phyloP scores from a whole-genome alignment of 2,888 invertebrate species.

The Ornithoptera alexandrae region DNA sequence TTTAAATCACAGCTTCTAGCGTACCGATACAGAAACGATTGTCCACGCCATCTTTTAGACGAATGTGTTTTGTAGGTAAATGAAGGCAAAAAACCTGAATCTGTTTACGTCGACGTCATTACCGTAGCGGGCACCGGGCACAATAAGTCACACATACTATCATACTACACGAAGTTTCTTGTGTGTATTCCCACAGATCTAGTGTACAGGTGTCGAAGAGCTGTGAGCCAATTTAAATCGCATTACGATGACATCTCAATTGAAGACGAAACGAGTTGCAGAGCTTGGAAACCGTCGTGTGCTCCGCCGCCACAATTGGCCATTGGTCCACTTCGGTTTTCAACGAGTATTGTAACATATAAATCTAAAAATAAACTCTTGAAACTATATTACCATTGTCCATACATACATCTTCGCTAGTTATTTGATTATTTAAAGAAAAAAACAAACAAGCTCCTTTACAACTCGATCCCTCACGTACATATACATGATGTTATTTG shows the following conservation, averaged over 20 bases:
- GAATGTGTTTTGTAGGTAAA: constrained; percentile 24
- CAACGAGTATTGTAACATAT: constrained; percentile 10
- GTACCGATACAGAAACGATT: constrained; percentile 26
- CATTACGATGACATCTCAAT: constrained; percentile 76
- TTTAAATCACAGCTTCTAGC: constrained; percentile 19
- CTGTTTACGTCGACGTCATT: constrained; percentile 43
- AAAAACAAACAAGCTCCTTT: background rate
- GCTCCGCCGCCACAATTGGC: constrained; percentile 29
- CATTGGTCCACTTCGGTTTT: constrained; percentile 26
- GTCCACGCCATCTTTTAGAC: constrained; percentile 27
- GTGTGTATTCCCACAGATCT: constrained; percentile 52
- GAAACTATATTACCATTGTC: background rate
- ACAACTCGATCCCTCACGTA: background rate
- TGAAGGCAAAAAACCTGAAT: constrained; percentile 31
- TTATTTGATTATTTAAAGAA: background rate
- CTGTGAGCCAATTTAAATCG: constrained; percentile 70
- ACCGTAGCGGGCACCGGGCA: constrained; percentile 47
- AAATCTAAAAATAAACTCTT: constrained; percentile 21
- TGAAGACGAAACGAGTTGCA: constrained; percentile 44
- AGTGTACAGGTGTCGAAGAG: constrained; percentile 62
- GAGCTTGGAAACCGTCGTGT: constrained; percentile 41
- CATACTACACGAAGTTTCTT: constrained; percentile 40
- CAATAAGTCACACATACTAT: constrained; percentile 58
- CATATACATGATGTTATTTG: background rate
- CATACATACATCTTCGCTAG: background rate